Evolutionary conservation across 2,888 invertebrate genomes (phyloP).

Genomic region (Sarcophaga rosellei): DNA sequence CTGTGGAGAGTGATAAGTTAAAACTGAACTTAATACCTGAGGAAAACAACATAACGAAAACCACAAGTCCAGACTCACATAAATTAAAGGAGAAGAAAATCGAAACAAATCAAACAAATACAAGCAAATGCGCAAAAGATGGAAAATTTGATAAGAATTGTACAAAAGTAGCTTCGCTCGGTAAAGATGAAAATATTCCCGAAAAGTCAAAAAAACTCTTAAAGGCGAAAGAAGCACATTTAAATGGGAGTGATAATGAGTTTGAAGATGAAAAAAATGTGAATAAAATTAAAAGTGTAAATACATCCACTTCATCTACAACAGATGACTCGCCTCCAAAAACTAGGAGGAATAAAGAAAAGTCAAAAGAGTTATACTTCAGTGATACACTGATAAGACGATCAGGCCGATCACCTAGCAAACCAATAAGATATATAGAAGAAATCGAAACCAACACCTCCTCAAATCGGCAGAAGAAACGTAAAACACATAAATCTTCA

Average conservation of each 20-base stretch:
- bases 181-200: conserved; percentile 14
- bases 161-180: neutral
- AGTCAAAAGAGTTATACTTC: neutral
- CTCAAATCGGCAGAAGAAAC: conserved; percentile 3
- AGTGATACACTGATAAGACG: conserved; percentile 37
- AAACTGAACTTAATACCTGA: neutral
- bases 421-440: conserved; percentile 54
- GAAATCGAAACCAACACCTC: neutral
- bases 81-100: neutral
- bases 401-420: conserved; percentile 62
- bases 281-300: conserved; percentile 16
- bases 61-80: neutral
- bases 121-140: neutral
- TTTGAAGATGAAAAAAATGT: neutral
- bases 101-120: neutral
- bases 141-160: neutral
- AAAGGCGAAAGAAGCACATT: neutral
- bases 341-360: conserved; percentile 6
- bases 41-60: neutral
- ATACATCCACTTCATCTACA: neutral
- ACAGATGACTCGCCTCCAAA: neutral
- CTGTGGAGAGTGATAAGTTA: neutral
- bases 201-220: neutral
- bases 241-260: neutral
- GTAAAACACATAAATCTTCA: neutral